Evolutionary conservation across 2,888 invertebrate genomes (phyloP), one percentile per base, ranked within the genome.

Genomic region (Labia minor): DNA sequence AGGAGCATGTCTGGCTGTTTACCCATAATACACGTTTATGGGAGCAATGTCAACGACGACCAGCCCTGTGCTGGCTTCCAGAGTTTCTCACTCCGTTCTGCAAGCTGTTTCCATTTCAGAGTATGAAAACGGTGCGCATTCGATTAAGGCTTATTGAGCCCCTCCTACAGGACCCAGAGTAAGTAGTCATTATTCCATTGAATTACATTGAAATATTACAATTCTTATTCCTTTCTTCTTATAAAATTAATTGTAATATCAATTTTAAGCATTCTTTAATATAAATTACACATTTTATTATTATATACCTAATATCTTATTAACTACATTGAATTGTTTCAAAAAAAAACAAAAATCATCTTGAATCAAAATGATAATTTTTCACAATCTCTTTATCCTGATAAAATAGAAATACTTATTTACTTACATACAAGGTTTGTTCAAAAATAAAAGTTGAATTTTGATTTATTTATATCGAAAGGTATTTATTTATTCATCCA

Each of bases 1-100:
- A 83, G 77, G 80, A 81, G 33, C 90, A 92, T 78, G 82, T 84
- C 69, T 88, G 89, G 83, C 83, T 93, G 72, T 91, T 93, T 76
- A 88, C 85, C 76, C 93, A 93, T 77, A 94, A 93, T 77, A 85
- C 85, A 68, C 83, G 92, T 73, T 80, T 94, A 73, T 93, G 92
- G 92, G 83, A 85, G 74, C 86, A 88, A 72, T 94, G 94, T 79
- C 82, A 82, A 69, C 76, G 80, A 21, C 85, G 83, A 76, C 85
- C 84, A 11, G 80, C 81, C 61, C 82, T 85, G 69, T 89, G 89
- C 74, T 87, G 85, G 83, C 81, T 85, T 71, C 79, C 85, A 1
- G 79, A 82, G 61, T 92, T 92, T 79, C 84, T 90, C 67, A 84
- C 85, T 67, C 85, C 83, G 70, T 87, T 90, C 79, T 94, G 93